Base-by-base conservation (phyloP, 2,113 vertebrate genomes). In the Zosterops lateralis region DNA sequence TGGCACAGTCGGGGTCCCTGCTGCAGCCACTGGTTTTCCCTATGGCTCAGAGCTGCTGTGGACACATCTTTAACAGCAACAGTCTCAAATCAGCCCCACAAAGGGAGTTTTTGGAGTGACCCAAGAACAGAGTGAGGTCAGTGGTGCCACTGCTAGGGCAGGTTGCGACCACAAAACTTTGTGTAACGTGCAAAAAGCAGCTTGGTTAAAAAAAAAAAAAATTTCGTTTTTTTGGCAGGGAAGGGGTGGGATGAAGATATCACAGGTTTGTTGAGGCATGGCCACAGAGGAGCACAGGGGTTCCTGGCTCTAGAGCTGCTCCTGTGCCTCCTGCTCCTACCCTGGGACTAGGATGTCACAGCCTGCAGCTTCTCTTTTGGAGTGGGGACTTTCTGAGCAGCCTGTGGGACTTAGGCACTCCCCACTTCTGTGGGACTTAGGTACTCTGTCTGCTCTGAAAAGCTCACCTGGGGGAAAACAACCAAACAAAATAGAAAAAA, bases 301-400 rank as follows among this genome's bases (percentile, higher is more conserved):
- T 91, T 85, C 74, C 79, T 79, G 96, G 96, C 92, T 93, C 93
- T 87, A 47, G 95, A 89, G 97, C 93, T 90, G 82, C 96, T 94
- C 44, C 68, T 93, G 4, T 58, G 72, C 29, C 76, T 48, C 48
- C 62, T 17, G 0, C 0, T 20, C 60, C 75, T 32, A 0, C 32
- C 56, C 62, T 0, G 1, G 67, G 34, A 18, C 19, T 56, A 58
- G 81, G 71, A 25, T 58, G 70, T n/a, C 51, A 19, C 76, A 32
- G 32, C 31, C 84, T 73, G 67, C 76, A 67, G 45, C 61, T 60
- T 31, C 44, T 65, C 53, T 3, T 17, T 18, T 15, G 92, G 80
- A 74, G 28, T 62, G 87, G 38, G 58, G 25, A 7, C 54, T 48
- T 31, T 2, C 22, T 19, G 51, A 50, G 74, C 15, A 56, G 48